These are phyloP conservation scores for Thumatha senex DNA, from an alignment of 2,888 invertebrate species.

Conservation along the genomic window DNA sequence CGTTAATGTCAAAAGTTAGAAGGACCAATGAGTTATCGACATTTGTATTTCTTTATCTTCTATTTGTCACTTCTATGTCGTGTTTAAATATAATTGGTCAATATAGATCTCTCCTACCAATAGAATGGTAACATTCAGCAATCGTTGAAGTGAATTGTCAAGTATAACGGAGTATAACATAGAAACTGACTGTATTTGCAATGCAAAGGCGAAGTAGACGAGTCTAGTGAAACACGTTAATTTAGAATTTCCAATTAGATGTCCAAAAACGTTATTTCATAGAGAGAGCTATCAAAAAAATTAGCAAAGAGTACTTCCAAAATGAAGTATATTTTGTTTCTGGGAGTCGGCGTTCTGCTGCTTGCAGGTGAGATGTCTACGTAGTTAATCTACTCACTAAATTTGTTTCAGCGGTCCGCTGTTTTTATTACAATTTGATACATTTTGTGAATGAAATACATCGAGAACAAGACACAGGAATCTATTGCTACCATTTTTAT, in stretches of 20 bases:
- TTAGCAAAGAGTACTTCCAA: slow-evolving; percentile 15
- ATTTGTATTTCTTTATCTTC: slow-evolving; percentile 61
- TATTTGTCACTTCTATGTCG: slow-evolving; percentile 60
- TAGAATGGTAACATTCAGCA: slow-evolving; percentile 6
- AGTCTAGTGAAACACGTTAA: slow-evolving; percentile 5
- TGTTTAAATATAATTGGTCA: slow-evolving; percentile 53
- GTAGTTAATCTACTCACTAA: slow-evolving; percentile 16
- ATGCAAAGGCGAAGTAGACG: slow-evolving; percentile 4
- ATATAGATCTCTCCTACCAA: slow-evolving; percentile 1
- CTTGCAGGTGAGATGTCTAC: slow-evolving; percentile 66
- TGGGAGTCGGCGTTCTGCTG: slow-evolving; percentile 63
- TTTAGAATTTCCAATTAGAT: no score
- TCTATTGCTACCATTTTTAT: not conserved
- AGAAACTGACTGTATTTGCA: not conserved
- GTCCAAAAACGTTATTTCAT: no score
- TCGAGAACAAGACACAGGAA: not conserved
- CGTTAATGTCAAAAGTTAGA: no score
- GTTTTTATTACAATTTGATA: slow-evolving; percentile 1
- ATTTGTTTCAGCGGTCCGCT: not conserved
- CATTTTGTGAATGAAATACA: slow-evolving; percentile 12
- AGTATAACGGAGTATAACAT: slow-evolving; percentile 7
- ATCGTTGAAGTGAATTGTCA: slow-evolving; percentile 15
- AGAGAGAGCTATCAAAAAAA: slow-evolving; percentile 1
- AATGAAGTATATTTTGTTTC: slow-evolving; percentile 71
- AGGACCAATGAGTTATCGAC: slow-evolving; percentile 60